Evolutionary conservation across 1,140 invertebrate genomes (phyloP).

Genomic region (Ceratina calcarata): DNA sequence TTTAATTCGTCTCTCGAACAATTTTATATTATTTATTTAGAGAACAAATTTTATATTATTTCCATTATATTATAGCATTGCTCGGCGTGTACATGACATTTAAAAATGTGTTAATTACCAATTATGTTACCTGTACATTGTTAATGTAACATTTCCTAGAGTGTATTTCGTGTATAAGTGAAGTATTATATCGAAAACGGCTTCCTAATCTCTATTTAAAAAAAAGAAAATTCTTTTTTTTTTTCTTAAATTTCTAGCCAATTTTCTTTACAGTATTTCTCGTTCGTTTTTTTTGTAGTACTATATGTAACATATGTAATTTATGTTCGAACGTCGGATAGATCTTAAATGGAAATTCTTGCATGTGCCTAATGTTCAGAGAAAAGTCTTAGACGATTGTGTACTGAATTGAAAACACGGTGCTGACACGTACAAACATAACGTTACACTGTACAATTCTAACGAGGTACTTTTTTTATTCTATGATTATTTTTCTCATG

Average conservation of each 20-base stretch:
- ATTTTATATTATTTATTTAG: too few relatives aligned
- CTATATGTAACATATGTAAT: conserved; percentile 4
- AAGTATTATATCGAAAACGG: conserved; percentile 39
- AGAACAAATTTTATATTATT: too few relatives aligned
- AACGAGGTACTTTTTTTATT: conserved; percentile 10
- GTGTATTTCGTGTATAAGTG: conserved; percentile 22
- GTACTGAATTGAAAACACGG: conserved; percentile 10
- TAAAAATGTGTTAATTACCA: too few relatives aligned
- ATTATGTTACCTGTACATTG: not conserved
- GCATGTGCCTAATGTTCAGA: conserved; percentile 4
- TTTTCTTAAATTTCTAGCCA: conserved; percentile 20
- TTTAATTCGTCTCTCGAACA: too few relatives aligned
- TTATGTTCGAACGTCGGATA: conserved; percentile 20
- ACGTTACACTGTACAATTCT: not conserved
- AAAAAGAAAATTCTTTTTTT: not conserved
- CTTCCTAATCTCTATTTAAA: conserved; percentile 28
- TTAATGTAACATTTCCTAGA: conserved; percentile 14
- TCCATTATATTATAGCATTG: too few relatives aligned
- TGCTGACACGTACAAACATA: conserved; percentile 38
- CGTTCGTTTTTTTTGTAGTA: conserved; percentile 13
- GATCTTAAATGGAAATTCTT: not conserved
- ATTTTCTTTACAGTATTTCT: conserved; percentile 41
- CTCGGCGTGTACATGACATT: too few relatives aligned
- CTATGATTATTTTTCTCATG: conserved; percentile 23
- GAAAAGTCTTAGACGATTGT: not conserved